phyloP scores from a whole-genome alignment of 2,797 vertebrate genomes.

The Sternotherus odoratus region DNA sequence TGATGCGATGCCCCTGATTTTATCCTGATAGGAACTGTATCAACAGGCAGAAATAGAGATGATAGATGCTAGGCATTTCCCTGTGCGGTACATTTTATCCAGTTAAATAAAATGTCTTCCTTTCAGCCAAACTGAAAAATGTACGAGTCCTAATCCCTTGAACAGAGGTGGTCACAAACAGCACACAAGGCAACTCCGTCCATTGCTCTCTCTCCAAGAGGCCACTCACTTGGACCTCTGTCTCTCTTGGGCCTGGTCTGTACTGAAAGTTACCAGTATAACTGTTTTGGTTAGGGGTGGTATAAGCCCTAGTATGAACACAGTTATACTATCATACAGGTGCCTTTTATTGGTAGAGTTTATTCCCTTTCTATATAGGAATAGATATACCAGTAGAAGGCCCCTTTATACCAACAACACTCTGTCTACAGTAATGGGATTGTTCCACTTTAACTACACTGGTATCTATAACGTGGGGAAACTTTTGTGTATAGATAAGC shows the following conservation, averaged over 20 bases:
- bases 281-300: too few species aligned
- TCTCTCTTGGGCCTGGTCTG: too few species aligned
- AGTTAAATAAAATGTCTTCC: neutral
- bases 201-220: fast-evolving
- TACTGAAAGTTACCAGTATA: too few species aligned
- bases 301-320: too few species aligned
- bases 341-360: too few species aligned
- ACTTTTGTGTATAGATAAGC: too few species aligned
- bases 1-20: slow-evolving; percentile 16
- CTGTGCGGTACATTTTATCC: neutral
- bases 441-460: too few species aligned
- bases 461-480: too few species aligned
- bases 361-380: too few species aligned
- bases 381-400: neutral
- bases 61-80: neutral
- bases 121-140: neutral
- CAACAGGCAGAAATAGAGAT: slow-evolving; percentile 4
- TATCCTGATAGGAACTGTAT: neutral
- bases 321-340: too few species aligned
- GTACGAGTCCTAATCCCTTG: fast-evolving
- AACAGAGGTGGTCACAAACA: neutral
- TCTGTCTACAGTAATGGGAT: too few species aligned
- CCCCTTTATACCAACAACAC: neutral
- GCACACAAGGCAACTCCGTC: fast-evolving
- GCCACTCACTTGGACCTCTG: neutral